phyloP scores from a whole-genome alignment of 1,140 invertebrate genomes.

The Octopus sinensis region DNA sequence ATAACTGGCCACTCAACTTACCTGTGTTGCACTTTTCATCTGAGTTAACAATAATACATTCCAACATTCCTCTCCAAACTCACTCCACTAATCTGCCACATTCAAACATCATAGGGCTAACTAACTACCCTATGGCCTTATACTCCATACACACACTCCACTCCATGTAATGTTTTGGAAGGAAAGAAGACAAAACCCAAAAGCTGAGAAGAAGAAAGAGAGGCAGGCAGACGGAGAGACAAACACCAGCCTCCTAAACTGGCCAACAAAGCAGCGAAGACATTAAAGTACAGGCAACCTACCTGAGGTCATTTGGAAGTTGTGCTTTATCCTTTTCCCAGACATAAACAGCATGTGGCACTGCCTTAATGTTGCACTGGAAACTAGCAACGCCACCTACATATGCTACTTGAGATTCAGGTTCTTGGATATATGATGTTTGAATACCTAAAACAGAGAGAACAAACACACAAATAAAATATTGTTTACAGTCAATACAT shows the following conservation, averaged over 20 bases:
- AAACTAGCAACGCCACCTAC: slow-evolving; percentile 35
- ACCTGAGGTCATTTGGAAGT: slow-evolving; percentile 21
- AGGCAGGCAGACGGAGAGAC: background rate
- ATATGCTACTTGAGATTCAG: slow-evolving; percentile 32
- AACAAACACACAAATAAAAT: too few relatives aligned
- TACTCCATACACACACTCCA: too few relatives aligned
- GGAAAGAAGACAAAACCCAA: background rate
- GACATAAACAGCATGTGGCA: slow-evolving; percentile 32
- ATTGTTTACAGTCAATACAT: too few relatives aligned
- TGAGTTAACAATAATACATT: too few relatives aligned
- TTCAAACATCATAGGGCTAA: too few relatives aligned
- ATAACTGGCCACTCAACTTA: too few relatives aligned
- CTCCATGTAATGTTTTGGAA: too few relatives aligned
- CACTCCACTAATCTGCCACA: too few relatives aligned
- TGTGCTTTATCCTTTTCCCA: slow-evolving; percentile 34
- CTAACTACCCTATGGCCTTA: too few relatives aligned
- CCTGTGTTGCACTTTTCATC: too few relatives aligned
- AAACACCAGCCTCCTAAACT: background rate
- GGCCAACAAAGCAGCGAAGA: background rate
- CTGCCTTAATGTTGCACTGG: slow-evolving; percentile 33
- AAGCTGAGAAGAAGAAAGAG: background rate
- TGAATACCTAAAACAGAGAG: slow-evolving; percentile 29
- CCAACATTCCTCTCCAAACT: too few relatives aligned
- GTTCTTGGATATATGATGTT: slow-evolving; percentile 56
- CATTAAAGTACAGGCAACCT: background rate